phyloP scores from a whole-genome alignment of 2,888 invertebrate genomes.

The Habrosyne pyritoides region DNA sequence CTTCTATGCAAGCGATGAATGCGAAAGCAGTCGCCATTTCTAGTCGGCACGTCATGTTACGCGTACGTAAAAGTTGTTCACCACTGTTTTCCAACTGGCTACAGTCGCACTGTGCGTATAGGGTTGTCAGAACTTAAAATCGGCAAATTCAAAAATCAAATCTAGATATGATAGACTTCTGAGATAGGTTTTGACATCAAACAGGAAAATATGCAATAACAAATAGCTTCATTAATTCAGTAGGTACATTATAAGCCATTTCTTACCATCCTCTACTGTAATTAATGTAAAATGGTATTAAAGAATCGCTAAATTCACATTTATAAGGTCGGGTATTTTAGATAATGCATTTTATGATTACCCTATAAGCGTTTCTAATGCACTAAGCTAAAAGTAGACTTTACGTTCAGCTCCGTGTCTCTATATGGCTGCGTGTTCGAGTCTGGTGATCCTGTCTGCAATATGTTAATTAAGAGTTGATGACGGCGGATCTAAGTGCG shows the following conservation, averaged over 20 bases:
- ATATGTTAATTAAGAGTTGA: slow-evolving; percentile 38
- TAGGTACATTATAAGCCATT: no score
- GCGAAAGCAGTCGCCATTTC: slow-evolving; percentile 73
- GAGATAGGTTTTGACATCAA: no score
- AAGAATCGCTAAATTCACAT: no score
- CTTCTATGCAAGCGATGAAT: slow-evolving; percentile 66
- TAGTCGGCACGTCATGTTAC: slow-evolving; percentile 62
- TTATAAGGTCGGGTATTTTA: no score
- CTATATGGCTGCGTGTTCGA: neutral
- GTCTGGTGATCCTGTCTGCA: slow-evolving; percentile 21
- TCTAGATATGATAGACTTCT: neutral
- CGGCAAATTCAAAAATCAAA: no score
- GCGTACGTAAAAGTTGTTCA: slow-evolving; percentile 38
- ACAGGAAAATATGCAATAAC: no score
- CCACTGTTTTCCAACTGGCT: slow-evolving; percentile 11
- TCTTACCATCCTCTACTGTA: no score
- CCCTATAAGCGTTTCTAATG: slow-evolving; percentile 6
- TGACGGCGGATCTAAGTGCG: slow-evolving; percentile 30
- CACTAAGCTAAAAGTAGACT: slow-evolving; percentile 16
- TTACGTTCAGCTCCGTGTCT: neutral
- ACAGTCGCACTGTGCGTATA: slow-evolving; percentile 6
- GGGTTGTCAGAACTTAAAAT: neutral
- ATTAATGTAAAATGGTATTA: no score
- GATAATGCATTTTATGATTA: neutral
- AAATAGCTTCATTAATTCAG: no score